These are phyloP conservation scores for Corticium candelabrum DNA, from an alignment of 37 sponge, comb jelly and placozoan species.

Conservation along the genomic window DNA sequence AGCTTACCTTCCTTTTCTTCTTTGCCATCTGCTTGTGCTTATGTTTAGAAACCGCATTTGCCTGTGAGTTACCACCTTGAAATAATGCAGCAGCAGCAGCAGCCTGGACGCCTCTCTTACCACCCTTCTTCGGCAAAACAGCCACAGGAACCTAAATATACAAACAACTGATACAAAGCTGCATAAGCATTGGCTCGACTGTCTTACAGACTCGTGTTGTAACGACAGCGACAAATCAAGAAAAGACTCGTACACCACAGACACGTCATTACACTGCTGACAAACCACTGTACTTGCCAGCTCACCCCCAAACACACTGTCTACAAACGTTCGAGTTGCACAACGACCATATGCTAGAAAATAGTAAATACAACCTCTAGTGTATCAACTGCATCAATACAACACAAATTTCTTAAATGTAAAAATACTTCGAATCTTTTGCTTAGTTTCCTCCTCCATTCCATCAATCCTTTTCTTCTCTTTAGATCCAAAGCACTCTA, in stretches of 20 bases:
- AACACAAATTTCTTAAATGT: too few species aligned
- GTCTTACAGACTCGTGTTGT: slow-evolving; percentile 39
- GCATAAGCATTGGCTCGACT: too few species aligned
- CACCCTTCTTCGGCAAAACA: too few species aligned
- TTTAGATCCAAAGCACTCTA: too few species aligned
- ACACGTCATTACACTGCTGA: slow-evolving; percentile 36
- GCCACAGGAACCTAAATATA: neutral
- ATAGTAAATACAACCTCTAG: too few species aligned
- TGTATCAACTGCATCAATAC: too few species aligned
- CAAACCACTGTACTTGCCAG: slow-evolving; percentile 63
- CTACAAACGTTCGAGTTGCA: slow-evolving; percentile 55
- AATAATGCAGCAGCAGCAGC: too few species aligned
- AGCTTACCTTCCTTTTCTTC: neutral
- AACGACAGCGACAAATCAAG: slow-evolving; percentile 78
- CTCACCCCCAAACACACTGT: slow-evolving; percentile 72
- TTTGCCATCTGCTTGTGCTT: neutral
- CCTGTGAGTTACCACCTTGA: too few species aligned
- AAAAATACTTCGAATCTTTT: too few species aligned
- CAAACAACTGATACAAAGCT: neutral
- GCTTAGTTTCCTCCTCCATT: too few species aligned
- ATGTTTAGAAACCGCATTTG: neutral
- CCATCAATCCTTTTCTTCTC: too few species aligned
- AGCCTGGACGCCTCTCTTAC: too few species aligned
- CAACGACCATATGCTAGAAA: neutral
- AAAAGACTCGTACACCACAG: slow-evolving; percentile 45